Base-by-base conservation (phyloP, 2,888 invertebrate species). In the Scrobipalpa costella region DNA sequence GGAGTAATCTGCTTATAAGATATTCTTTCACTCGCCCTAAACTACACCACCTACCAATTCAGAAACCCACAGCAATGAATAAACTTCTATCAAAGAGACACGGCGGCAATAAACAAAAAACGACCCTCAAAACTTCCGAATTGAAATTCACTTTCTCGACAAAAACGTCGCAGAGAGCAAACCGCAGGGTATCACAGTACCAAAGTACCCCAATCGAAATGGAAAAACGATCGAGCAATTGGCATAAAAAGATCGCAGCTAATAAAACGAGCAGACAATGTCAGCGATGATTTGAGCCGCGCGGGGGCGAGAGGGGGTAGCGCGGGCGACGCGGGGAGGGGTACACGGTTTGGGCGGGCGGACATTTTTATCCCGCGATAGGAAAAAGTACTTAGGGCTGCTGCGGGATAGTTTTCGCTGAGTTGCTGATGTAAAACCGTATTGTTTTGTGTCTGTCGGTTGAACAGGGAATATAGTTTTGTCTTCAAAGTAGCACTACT, bases 331-430 rank as follows among this genome's bases (percentile, higher is more conserved):
- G 75, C 72, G 73, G 67, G 71, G 69, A 71, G 73, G 64, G 68
- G 64, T 71, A 91, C 90, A 90, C 75, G 90, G 88, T 90, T 88
- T 86, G 90, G 90, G 90, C 90, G 90, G 90, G 84, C 83, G 84
- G 82, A 77, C 76, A 82, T 86, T 88, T 89, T 88, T 86, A 83
- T 83, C 75, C 79, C 73, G 76, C 73, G 77, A 74, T 73, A 73
- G 82, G 81, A 85, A 86, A 87, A 85, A 49, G 34, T 44, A 15
- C 21, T 7, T 44, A 57, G 55, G 62, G 57, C 57, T 57, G 57
- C 33, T 47, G 50, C 15, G n/a, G 11, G 21, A 52, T 19, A 21
- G 6, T 49, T 21, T 21, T 17, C 7, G 9, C 19, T 15, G 15
- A 15, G 44, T 44, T 44, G n/a, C 44, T 7, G n/a, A n/a, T 15